phyloP scores from a whole-genome alignment of 2,113 vertebrate species.

The Periophthalmodon schlosseri region DNA sequence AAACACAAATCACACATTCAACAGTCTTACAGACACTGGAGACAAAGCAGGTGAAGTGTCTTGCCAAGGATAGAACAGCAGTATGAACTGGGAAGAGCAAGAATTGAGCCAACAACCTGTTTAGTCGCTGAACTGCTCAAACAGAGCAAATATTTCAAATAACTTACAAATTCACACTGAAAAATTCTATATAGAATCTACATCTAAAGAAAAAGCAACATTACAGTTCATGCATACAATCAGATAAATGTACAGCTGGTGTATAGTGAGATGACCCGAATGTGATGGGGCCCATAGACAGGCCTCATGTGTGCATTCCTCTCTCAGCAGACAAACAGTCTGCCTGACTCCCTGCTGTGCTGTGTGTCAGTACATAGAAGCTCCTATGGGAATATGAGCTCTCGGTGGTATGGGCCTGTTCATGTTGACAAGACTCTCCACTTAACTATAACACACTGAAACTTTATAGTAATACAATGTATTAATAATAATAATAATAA shows the following conservation, averaged over 20 bases:
- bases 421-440: neutral
- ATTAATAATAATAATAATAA: neutral
- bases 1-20: neutral
- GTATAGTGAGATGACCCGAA: neutral
- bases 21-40: conserved; percentile 1
- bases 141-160: neutral
- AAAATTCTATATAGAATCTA: too few relatives aligned
- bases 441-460: neutral
- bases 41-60: neutral
- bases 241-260: neutral
- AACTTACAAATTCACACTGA: too few relatives aligned
- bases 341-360: neutral
- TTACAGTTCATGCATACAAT: neutral
- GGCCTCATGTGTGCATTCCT: conserved; percentile 4
- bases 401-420: conserved; percentile 3
- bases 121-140: neutral
- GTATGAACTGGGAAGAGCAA: conserved; percentile 1
- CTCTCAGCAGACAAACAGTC: neutral
- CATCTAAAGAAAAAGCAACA: neutral
- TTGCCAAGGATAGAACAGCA: conserved; percentile 2
- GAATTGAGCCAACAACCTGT: neutral
- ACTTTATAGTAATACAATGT: neutral
- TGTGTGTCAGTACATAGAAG: neutral
- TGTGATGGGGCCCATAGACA: neutral
- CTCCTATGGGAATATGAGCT: neutral